A percentile compares a stretch with the other conserved stretches of the same genome.
Evolutionary conservation across 2,113 vertebrate genomes (phyloP).

Genomic region (Dipodomys merriami): DNA sequence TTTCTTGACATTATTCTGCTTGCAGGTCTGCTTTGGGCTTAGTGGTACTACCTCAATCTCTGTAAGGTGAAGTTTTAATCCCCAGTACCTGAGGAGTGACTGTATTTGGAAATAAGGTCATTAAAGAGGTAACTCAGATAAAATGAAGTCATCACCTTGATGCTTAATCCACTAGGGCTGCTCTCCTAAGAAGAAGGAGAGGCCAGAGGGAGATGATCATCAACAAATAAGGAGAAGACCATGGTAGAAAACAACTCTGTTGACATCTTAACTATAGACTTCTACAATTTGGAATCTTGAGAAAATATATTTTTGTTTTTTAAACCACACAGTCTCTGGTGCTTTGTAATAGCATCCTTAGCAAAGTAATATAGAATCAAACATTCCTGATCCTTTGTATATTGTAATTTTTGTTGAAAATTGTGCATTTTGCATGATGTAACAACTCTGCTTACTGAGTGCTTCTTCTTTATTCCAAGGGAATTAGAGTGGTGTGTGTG

Average conservation of each 20-base stretch:
- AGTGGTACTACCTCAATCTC: not conserved
- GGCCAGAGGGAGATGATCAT: not conserved
- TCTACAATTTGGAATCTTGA: not conserved
- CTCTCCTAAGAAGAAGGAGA: not conserved
- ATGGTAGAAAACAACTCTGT: not conserved
- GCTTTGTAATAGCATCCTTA: not conserved
- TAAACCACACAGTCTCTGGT: not conserved
- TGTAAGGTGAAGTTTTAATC: not conserved
- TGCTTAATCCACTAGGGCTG: not conserved
- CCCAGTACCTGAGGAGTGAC: not conserved
- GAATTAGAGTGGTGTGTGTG: not conserved
- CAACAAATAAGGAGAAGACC: not conserved
- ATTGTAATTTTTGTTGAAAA: conserved; percentile 8
- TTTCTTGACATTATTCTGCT: not conserved
- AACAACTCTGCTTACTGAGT: not conserved
- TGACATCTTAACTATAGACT: not conserved
- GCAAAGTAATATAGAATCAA: not conserved
- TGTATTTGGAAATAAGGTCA: not conserved
- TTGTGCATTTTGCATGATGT: not conserved
- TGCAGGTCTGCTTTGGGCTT: not conserved
- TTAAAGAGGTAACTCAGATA: not conserved
- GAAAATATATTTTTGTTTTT: not conserved
- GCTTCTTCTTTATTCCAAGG: not conserved
- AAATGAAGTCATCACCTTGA: not conserved
- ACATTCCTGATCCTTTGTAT: not conserved